These are phyloP conservation scores for Stratiomys singularior DNA, from an alignment of 2,888 invertebrate species.

Conservation along the genomic window DNA sequence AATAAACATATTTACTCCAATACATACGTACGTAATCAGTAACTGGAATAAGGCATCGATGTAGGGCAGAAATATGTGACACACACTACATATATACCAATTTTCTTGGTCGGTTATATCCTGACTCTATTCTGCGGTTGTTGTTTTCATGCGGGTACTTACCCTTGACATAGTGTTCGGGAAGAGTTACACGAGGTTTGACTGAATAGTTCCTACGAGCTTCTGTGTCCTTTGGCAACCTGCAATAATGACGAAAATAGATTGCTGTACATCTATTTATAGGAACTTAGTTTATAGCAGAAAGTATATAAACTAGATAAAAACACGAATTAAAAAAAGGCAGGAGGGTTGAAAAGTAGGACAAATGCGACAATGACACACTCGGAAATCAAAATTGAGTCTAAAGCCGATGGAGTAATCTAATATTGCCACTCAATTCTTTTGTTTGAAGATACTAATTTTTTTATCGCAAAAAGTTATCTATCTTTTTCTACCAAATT, in stretches of 20 bases:
- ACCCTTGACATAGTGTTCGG: slow-evolving; percentile 83
- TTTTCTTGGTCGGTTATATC: background rate
- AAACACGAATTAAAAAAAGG: background rate
- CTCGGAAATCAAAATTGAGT: background rate
- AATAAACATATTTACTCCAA: slow-evolving; percentile 27
- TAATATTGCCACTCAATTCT: no score
- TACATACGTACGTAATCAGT: slow-evolving; percentile 34
- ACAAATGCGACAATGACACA: slow-evolving; percentile 29
- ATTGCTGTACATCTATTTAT: slow-evolving; percentile 44
- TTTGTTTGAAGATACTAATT: no score
- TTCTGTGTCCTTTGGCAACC: slow-evolving; percentile 64
- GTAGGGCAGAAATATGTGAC: slow-evolving; percentile 37
- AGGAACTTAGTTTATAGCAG: background rate
- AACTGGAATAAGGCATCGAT: slow-evolving; percentile 23
- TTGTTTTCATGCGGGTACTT: slow-evolving; percentile 55
- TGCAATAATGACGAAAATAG: slow-evolving; percentile 55
- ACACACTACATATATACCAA: slow-evolving; percentile 37
- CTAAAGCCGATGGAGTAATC: no score
- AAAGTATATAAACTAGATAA: background rate
- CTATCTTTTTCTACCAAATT: no score
- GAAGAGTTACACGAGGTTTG: slow-evolving; percentile 75
- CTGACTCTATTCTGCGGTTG: background rate
- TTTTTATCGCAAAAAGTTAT: no score
- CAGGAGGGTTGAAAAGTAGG: slow-evolving; percentile 11
- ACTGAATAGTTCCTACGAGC: slow-evolving; percentile 72